Evolutionary conservation across 2,888 invertebrate species (phyloP).

Genomic region (Diarsia brunnea): DNA sequence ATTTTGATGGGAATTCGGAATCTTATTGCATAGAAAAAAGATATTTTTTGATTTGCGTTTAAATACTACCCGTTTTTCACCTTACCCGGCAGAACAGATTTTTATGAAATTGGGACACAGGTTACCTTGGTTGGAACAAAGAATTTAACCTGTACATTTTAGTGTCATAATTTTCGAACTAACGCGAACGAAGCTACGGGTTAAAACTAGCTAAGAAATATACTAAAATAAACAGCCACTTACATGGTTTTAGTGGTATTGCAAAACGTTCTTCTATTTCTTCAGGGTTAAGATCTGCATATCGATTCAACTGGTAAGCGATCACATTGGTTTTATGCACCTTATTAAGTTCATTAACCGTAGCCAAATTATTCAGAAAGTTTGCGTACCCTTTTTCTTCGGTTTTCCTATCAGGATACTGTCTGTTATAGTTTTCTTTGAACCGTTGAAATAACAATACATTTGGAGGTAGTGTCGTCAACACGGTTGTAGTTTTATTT

Average conservation of each 20-base stretch:
- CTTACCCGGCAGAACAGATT: not conserved
- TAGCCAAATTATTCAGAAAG: conserved; percentile 75
- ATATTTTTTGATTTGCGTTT: no score
- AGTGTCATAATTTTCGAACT: not conserved
- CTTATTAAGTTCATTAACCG: conserved; percentile 72
- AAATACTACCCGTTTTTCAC: no score
- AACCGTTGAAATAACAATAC: conserved; percentile 71
- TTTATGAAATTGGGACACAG: not conserved
- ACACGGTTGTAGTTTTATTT: no score
- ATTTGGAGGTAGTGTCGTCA: not conserved
- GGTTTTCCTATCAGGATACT: conserved; percentile 66
- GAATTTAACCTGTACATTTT: not conserved
- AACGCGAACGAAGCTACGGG: not conserved
- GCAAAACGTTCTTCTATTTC: conserved; percentile 74
- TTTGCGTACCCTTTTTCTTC: conserved; percentile 70
- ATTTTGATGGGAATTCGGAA: no score
- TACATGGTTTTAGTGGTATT: conserved; percentile 76
- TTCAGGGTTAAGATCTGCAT: conserved; percentile 75
- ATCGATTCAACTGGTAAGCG: conserved; percentile 75
- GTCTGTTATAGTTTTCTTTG: conserved; percentile 74
- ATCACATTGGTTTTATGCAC: conserved; percentile 59
- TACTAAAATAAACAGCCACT: conserved; percentile 58
- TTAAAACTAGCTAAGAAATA: not conserved
- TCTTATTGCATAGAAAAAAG: no score
- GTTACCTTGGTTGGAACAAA: not conserved